These are phyloP conservation scores for Drosophila infuscata DNA, from an alignment of 2,888 invertebrate species.

Conservation along the genomic window DNA sequence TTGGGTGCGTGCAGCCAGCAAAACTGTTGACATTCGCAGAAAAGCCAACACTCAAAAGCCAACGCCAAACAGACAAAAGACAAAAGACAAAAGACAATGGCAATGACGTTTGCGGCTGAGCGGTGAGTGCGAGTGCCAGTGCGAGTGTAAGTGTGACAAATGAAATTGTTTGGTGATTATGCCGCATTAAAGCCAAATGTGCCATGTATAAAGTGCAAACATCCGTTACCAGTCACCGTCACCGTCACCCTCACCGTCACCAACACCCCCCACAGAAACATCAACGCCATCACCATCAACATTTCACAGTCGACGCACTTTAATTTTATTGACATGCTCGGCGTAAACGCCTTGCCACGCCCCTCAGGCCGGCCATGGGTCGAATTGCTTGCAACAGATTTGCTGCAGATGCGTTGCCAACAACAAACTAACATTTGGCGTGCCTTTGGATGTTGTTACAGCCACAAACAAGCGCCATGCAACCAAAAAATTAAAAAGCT, in stretches of 20 bases:
- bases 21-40: constrained; percentile 76
- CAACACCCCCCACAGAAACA: constrained; percentile 11
- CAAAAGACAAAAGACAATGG: constrained; percentile 29
- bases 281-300: constrained; percentile 28
- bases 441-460: constrained; percentile 14
- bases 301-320: constrained; percentile 58
- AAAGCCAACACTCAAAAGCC: constrained; percentile 49
- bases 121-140: not conserved
- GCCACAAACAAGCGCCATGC: constrained; percentile 17
- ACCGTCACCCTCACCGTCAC: constrained; percentile 21
- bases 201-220: constrained; percentile 68
- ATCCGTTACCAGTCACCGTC: constrained; percentile 57
- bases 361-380: constrained; percentile 4
- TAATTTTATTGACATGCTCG: constrained; percentile 75
- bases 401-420: constrained; percentile 68
- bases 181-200: constrained; percentile 80
- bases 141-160: constrained; percentile 60
- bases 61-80: constrained; percentile 33
- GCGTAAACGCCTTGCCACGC: constrained; percentile 25
- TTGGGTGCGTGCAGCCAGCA: constrained; percentile 69
- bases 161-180: constrained; percentile 81
- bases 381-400: constrained; percentile 63
- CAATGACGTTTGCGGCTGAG: constrained; percentile 39
- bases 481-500: not conserved
- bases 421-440: constrained; percentile 64